A percentile compares a stretch with the other conserved stretches of the same genome.
Conservation (phyloP, 2,888 invertebrate species). For the Stenchaetothrips biformis region DNA sequence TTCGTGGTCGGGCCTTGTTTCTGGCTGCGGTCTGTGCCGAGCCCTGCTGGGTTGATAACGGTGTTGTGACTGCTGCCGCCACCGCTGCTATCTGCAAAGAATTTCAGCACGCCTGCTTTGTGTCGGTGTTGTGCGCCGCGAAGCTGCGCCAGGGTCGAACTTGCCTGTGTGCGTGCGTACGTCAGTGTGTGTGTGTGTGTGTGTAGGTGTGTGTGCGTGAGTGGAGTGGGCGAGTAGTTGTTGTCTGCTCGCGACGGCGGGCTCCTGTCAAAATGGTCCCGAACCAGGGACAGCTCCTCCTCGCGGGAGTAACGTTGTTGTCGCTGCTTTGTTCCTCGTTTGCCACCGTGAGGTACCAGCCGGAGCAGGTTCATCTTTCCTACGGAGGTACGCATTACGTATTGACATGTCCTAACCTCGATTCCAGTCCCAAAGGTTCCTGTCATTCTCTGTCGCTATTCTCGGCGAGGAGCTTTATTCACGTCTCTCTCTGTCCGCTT, state of each 20-base stretch:
- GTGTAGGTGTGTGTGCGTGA: neutral
- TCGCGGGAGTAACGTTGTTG: neutral
- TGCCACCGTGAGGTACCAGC: neutral
- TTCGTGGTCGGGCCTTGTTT: too few species aligned
- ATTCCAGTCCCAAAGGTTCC: neutral
- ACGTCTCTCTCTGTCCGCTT: slow-evolving; percentile 33
- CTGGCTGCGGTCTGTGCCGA: too few species aligned
- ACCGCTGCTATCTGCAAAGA: too few species aligned
- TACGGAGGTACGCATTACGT: neutral
- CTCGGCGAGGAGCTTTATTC: slow-evolving; percentile 27
- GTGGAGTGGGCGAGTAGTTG: neutral
- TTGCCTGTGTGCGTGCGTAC: too few species aligned
- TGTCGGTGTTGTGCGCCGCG: too few species aligned
- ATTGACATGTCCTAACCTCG: neutral
- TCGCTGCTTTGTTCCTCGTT: neutral
- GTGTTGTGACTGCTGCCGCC: too few species aligned
- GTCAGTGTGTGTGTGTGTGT: too few species aligned
- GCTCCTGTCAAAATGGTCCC: neutral
- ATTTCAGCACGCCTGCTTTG: too few species aligned
- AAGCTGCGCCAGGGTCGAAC: too few species aligned
- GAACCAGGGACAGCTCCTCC: neutral
- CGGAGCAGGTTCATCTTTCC: slow-evolving; percentile 26
- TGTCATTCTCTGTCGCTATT: slow-evolving; percentile 1
- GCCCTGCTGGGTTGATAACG: too few species aligned
- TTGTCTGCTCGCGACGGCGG: neutral